phyloP scores from a whole-genome alignment of 2,797 vertebrate species.

The Gobio occitaniae region DNA sequence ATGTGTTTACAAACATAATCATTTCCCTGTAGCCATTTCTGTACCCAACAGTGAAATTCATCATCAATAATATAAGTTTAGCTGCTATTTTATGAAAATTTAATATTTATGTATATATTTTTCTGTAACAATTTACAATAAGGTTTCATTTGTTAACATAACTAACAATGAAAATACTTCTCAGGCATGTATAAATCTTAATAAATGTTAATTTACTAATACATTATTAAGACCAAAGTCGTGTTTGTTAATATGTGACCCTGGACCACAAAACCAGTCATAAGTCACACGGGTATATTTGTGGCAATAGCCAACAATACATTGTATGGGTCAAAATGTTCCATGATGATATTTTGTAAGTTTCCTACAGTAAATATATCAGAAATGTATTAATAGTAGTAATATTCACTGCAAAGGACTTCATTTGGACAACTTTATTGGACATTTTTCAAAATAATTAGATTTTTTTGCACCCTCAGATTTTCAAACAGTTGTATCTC shows the following conservation, averaged over 20 bases:
- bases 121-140: not conserved
- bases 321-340: no score
- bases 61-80: not conserved
- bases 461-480: no score
- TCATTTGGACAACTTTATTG: no score
- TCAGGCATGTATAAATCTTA: not conserved
- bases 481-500: no score
- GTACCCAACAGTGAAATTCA: not conserved
- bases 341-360: no score
- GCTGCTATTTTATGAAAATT: not conserved
- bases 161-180: not conserved
- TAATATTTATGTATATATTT: not conserved
- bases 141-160: not conserved
- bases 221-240: not conserved
- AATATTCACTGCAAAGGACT: no score
- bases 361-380: no score
- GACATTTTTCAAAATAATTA: no score
- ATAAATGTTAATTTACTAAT: not conserved
- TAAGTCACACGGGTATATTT: no score
- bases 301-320: no score
- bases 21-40: not conserved
- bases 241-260: not conserved
- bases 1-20: not conserved
- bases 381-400: no score
- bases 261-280: no score